phyloP scores from a whole-genome alignment of 2,113 vertebrate species.

The Pseudorectes ferrugineus region DNA sequence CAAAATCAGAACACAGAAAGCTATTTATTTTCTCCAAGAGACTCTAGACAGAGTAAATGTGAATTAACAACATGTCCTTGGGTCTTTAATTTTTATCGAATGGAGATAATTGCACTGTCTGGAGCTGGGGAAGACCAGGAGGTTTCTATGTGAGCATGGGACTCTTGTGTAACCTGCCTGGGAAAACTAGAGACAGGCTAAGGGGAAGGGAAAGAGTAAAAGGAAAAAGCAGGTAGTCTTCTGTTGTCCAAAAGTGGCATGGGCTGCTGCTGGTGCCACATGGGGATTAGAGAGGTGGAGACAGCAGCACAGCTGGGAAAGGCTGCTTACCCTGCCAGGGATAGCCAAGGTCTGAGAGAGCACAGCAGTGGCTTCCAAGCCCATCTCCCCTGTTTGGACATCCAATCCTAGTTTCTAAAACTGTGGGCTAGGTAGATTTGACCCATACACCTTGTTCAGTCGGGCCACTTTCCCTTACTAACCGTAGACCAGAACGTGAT shows the following conservation, averaged over 20 bases:
- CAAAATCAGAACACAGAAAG: constrained; percentile 45
- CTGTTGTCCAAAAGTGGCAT: background rate
- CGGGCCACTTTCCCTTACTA: background rate
- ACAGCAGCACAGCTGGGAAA: background rate
- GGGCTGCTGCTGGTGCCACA: background rate
- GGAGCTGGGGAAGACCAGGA: background rate
- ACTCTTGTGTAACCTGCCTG: background rate
- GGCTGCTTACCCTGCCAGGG: background rate
- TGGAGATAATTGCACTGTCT: background rate
- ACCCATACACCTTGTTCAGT: background rate
- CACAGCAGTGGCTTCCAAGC: background rate
- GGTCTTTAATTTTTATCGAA: background rate
- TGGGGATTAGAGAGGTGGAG: background rate
- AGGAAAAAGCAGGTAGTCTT: background rate
- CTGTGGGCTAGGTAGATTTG: background rate
- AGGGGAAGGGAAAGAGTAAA: background rate
- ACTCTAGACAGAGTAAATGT: background rate
- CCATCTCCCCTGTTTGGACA: background rate
- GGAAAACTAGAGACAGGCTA: background rate
- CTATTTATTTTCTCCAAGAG: constrained; percentile 1
- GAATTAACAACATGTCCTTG: background rate
- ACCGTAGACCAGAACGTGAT: too few relatives aligned
- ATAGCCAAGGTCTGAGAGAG: background rate
- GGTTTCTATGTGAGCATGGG: background rate
- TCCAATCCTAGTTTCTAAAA: background rate